A percentile compares a stretch with the other conserved stretches of the same genome.
Evolutionary conservation across 64 coral and sea anemone species (phyloP).

Genomic region (Stichodactyla helianthus): DNA sequence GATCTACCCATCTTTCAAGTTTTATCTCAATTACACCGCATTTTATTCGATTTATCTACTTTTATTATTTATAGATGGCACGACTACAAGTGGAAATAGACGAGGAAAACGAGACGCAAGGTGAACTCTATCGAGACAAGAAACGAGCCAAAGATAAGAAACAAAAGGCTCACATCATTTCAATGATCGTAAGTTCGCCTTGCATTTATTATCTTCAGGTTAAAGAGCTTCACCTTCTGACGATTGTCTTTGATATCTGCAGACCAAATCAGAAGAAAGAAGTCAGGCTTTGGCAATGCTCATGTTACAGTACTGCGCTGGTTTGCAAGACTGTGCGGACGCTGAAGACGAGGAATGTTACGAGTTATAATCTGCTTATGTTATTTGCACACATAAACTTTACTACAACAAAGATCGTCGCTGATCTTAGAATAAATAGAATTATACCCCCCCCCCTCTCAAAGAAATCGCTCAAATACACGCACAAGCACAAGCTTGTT

Average conservation of each 20-base stretch:
- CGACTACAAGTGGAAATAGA: constrained; percentile 83
- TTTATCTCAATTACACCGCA: background rate
- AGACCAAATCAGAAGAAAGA: constrained; percentile 85
- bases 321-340: constrained; percentile 76
- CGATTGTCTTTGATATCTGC: background rate
- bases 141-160: constrained; percentile 44
- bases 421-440: too few relatives aligned
- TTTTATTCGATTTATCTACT: background rate
- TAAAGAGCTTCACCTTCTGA: background rate
- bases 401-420: too few relatives aligned
- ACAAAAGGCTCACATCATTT: constrained; percentile 35
- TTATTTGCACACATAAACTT: too few relatives aligned
- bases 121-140: constrained; percentile 42
- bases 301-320: constrained; percentile 85
- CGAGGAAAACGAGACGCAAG: constrained; percentile 76
- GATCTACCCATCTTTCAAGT: too few relatives aligned
- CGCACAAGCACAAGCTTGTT: too few relatives aligned
- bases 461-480: too few relatives aligned
- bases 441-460: too few relatives aligned
- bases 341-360: constrained; percentile 51
- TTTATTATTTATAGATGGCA: constrained; percentile 46
- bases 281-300: constrained; percentile 76
- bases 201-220: background rate
- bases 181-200: constrained; percentile 48
- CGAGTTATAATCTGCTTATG: constrained; percentile 13